Evolutionary conservation across 2,113 vertebrate genomes (phyloP), one percentile per base, ranked within the genome.

Genomic region (Poeciliopsis retropinna): DNA sequence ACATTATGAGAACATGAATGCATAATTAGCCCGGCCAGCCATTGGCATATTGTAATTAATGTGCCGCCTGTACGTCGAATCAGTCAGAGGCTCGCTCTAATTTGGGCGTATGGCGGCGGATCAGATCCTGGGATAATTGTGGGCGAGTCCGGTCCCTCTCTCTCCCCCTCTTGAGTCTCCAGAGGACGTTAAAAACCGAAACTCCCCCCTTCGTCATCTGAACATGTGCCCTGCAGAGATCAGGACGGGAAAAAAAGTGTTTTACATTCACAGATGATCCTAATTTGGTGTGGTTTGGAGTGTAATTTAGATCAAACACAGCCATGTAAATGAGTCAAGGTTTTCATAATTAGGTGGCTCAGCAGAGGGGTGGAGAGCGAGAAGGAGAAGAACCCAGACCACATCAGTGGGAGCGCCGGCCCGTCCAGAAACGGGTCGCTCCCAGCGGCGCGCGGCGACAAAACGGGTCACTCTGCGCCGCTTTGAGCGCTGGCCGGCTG

Each of bases 291-390:
- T 94, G 97, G 97, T 99, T 98, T 97, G 94, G 96, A 97, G 96
- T 96, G 95, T 96, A 97, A 99, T 99, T 98, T 97, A 98, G 97
- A 99, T 99, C 97, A 99, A 99, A 98, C 96, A 93, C 92, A 94
- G 95, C 95, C 96, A 97, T 97, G 97, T 97, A 98, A 98, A 99
- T 97, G 96, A 98, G 96, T 97, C 97, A 96, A 96, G 95, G 94
- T 95, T 97, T 91, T 96, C 96, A 96, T 98, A 98, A 98, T 99
- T 97, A 97, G 96, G 96, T 96, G 95, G 95, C 95, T 97, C 94
- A 93, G 95, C 95, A 96, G 95, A 86, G 88, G 84, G 87, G 80
- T 68, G 67, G 86, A 80, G 86, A 84, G 72, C 69, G 64, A 76
- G 67, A 79, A 78, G 75, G 72, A 75, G 78, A 66, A 62, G 71